A percentile compares a stretch with the other conserved stretches of the same genome.
These are phyloP conservation scores for Ptyas mucosa DNA, from an alignment of 2,113 vertebrate genomes.

Conservation along the genomic window DNA sequence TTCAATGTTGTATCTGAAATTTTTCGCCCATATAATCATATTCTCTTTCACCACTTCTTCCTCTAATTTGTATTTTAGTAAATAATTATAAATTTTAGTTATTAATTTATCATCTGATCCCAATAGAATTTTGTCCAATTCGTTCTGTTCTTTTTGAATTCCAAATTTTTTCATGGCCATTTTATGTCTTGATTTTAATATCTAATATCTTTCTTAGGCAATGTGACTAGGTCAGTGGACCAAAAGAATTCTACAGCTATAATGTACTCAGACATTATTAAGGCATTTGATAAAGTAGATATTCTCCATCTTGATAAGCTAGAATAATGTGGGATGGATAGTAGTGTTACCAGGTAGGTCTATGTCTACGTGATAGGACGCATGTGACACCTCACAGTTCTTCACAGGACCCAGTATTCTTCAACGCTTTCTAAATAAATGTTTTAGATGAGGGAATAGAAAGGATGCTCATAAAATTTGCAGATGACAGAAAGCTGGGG, in stretches of 20 bases:
- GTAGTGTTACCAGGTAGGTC: background rate
- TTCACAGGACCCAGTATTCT: background rate
- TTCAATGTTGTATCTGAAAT: no score
- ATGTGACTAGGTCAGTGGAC: background rate
- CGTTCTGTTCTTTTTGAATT: no score
- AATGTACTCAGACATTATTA: background rate
- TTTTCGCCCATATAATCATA: no score
- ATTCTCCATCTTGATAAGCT: background rate
- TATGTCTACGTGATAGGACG: background rate
- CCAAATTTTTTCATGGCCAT: no score
- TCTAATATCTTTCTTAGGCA: background rate
- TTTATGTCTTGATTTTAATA: no score
- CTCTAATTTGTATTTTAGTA: no score
- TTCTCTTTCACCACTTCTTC: no score
- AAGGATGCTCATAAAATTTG: background rate
- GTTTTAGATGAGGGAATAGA: background rate
- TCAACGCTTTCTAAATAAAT: background rate
- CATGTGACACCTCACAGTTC: background rate
- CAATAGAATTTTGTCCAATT: no score
- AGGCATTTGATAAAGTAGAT: background rate
- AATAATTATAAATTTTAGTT: no score
- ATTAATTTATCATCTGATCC: no score
- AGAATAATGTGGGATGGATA: background rate
- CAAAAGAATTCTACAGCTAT: background rate
- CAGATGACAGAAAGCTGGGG: background rate